Percentiles rank a stretch among this genome's conserved stretches.
Conservation (phyloP, 2,113 vertebrate genomes). For the Sphaerodactylus townsendi region DNA sequence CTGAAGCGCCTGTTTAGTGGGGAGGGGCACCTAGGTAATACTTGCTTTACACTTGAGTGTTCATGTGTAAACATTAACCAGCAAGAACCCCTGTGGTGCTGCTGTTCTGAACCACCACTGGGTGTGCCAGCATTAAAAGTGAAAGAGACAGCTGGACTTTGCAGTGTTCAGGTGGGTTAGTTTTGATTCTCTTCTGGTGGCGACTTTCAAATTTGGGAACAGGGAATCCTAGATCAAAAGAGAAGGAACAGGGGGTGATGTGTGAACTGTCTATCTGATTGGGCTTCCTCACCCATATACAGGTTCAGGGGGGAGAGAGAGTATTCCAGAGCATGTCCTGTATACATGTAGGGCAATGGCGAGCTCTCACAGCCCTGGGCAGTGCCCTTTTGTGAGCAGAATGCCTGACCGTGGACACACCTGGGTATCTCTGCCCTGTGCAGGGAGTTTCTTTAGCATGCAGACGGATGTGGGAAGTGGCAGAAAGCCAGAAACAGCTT, state of each 20-base stretch:
- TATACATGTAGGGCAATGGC: background rate
- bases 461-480: background rate
- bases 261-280: no score
- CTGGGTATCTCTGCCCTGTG: background rate
- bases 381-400: background rate
- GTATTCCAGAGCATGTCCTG: background rate
- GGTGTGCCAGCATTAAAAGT: background rate
- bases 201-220: background rate
- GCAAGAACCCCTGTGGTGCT: background rate
- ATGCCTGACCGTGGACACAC: background rate
- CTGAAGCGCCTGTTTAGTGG: background rate
- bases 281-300: background rate
- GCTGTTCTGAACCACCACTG: background rate
- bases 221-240: background rate
- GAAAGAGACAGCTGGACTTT: background rate
- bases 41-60: conserved; percentile 16
- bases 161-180: background rate
- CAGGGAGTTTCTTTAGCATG: background rate
- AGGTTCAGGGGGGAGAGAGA: no score
- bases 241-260: no score
- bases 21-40: background rate
- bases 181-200: no score
- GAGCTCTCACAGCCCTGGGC: background rate
- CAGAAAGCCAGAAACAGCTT: background rate
- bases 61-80: conserved; percentile 28